phyloP scores from a whole-genome alignment of 2,113 vertebrate genomes.

The Okapia johnstoni region DNA sequence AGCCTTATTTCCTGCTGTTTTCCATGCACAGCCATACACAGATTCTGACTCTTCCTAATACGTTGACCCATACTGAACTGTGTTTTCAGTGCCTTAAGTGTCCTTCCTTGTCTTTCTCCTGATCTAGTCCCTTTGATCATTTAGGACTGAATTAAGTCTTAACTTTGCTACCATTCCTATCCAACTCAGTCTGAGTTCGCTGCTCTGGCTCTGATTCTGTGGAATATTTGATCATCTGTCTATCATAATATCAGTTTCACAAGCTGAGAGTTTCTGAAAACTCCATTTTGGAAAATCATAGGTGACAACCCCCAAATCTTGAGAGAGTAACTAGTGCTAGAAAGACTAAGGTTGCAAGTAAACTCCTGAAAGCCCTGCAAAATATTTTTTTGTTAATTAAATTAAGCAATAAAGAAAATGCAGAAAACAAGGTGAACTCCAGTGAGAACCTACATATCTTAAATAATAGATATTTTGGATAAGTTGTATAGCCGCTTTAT shows the following conservation, averaged over 20 bases:
- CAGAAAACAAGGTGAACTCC: background rate
- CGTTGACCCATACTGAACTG: background rate
- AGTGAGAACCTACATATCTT: background rate
- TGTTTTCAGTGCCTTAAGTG: background rate
- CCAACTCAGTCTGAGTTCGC: background rate
- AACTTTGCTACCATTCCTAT: background rate
- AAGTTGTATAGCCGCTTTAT: background rate
- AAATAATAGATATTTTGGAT: background rate
- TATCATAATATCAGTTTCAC: background rate
- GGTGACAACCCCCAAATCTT: background rate
- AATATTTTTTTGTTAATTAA: background rate
- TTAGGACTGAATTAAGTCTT: background rate
- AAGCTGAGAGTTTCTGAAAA: background rate
- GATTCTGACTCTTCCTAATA: background rate
- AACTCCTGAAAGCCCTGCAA: background rate
- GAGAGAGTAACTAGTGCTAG: background rate
- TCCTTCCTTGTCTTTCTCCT: background rate
- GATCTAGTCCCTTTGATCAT: background rate
- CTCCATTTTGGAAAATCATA: background rate
- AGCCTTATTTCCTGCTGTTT: background rate
- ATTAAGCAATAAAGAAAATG: background rate
- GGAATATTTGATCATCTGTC: background rate
- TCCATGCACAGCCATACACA: background rate
- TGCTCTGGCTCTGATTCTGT: background rate
- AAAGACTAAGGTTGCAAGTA: background rate